Base-by-base conservation (phyloP, 2,797 vertebrate species). In the Trachurus trachurus region DNA sequence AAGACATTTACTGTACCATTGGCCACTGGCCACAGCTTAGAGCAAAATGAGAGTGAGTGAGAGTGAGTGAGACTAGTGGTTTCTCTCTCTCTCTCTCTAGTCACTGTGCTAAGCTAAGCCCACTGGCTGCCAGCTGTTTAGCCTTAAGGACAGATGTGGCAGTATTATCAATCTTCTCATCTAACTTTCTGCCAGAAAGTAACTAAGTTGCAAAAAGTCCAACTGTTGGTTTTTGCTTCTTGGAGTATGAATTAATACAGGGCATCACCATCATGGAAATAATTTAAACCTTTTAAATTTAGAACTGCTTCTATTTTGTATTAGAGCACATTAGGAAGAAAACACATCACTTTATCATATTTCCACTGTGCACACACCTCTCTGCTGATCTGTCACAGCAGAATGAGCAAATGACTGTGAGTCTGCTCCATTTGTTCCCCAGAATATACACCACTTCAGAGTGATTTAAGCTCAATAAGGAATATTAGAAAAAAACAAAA, bases 401-500 rank as follows among this genome's bases (percentile, higher is more conserved):
- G 12, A 39, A 45, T 26, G 44, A 74, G 56, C 42, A 16, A 72
- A 69, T 31, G 17, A 73, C 5, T 37, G 34, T 10, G 49, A 21
- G 9, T 59, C 39, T 26, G 26, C 39, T n/a, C 15, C 9, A 29
- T 39, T 62, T 37, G 26, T 16, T 42, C 45, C 12, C 57, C 39
- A 31, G 19, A 17, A 12, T 57, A 12, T 57, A 44, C 42, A 52
- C 5, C 79, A 73, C 44, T 42, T 54, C 11, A 63, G n/a, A 59
- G 50, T 31, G 26, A 73, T 40, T 34, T 21, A 45, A 64, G 8
- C 58, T n/a, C 6, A 45, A 11, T 63, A 29, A 71, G 47, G 71
- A 58, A 63, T 45, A 16, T 47, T 22, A 40, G 16, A 8, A 22
- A 59, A 15, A 47, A 50, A 56, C 1, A 19, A 66, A 17, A 62